A percentile compares a stretch with the other conserved stretches of the same genome.
Conservation (phyloP, 2,888 invertebrate species). For the Lucinisca nassula region DNA sequence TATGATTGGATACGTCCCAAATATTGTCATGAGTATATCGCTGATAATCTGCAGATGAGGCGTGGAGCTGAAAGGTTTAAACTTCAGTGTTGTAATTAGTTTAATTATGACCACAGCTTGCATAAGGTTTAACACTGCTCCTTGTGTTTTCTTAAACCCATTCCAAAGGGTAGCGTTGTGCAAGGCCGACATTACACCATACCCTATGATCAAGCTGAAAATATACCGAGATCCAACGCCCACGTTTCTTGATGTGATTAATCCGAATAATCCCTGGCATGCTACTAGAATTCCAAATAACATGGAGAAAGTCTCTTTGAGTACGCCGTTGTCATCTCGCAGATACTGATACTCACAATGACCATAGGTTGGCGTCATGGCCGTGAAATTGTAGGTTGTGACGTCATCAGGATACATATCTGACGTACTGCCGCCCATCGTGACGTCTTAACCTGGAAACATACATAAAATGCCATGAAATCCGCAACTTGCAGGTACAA, state of each 20-base stretch:
- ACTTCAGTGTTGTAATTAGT: slow-evolving; percentile 16
- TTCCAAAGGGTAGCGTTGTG: slow-evolving; percentile 17
- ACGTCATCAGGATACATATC: too few species aligned
- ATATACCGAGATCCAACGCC: slow-evolving; percentile 7
- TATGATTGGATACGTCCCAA: slow-evolving; percentile 13
- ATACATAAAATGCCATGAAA: too few species aligned
- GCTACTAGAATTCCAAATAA: not conserved
- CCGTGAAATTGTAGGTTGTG: too few species aligned
- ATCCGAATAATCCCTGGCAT: not conserved
- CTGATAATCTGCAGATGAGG: not conserved
- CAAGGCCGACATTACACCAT: not conserved
- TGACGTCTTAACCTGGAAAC: too few species aligned
- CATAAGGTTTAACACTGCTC: not conserved
- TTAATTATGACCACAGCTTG: slow-evolving; percentile 16
- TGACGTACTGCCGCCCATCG: too few species aligned
- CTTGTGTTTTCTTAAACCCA: slow-evolving; percentile 12
- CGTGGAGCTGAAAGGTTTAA: not conserved
- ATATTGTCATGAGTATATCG: not conserved
- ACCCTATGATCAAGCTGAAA: slow-evolving; percentile 14
- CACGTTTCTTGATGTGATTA: not conserved
- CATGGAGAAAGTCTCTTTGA: too few species aligned
- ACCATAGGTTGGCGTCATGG: too few species aligned
- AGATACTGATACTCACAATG: too few species aligned
- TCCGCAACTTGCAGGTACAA: too few species aligned
- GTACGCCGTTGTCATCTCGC: too few species aligned